A percentile compares a stretch with the other conserved stretches of the same genome.
Conservation (phyloP, 2,113 vertebrate genomes). For the Hippocampus abdominalis region DNA sequence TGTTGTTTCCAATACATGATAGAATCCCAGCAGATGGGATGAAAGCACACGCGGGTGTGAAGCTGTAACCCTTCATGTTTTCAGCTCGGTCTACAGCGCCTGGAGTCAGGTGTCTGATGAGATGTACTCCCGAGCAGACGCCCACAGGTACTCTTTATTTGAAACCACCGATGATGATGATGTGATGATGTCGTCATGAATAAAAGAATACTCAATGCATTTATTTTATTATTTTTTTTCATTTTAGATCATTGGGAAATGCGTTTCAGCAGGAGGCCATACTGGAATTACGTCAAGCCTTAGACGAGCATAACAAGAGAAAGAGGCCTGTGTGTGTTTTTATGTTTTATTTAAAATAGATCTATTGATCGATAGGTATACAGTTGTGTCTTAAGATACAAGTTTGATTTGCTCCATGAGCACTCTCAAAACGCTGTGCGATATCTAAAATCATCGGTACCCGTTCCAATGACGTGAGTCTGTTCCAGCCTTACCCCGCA, state of each 20-base stretch:
- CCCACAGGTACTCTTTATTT: slow-evolving; percentile 73
- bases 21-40: slow-evolving; percentile 15
- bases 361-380: not conserved
- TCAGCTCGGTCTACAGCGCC: slow-evolving; percentile 75
- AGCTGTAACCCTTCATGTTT: slow-evolving; percentile 51
- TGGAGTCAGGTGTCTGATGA: slow-evolving; percentile 82
- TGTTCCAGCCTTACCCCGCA: too few species aligned
- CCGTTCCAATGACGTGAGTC: too few species aligned
- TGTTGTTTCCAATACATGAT: too few species aligned
- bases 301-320: slow-evolving; percentile 79
- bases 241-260: slow-evolving; percentile 79
- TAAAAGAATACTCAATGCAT: not conserved
- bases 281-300: slow-evolving; percentile 72
- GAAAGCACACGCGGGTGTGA: slow-evolving; percentile 42
- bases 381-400: not conserved
- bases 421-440: too few species aligned
- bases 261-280: slow-evolving; percentile 80
- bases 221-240: slow-evolving; percentile 42
- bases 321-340: slow-evolving; percentile 73
- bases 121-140: slow-evolving; percentile 80
- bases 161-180: not conserved
- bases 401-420: not conserved
- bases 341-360: not conserved
- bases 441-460: too few species aligned
- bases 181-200: not conserved